phyloP scores from a whole-genome alignment of 2,113 vertebrate genomes.

The Ciconia stormi region DNA sequence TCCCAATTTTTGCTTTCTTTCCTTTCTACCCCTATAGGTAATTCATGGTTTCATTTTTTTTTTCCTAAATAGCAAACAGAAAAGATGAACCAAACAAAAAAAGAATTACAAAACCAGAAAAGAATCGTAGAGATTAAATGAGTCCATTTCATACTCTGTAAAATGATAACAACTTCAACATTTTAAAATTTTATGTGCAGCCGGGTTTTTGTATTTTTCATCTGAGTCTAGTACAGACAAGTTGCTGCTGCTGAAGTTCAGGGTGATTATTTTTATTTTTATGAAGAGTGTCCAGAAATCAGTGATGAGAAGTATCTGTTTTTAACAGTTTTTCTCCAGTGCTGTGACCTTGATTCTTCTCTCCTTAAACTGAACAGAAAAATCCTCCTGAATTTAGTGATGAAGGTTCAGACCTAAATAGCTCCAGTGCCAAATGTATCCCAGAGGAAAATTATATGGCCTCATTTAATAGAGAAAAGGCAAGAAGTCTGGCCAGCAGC shows the following conservation, averaged over 20 bases:
- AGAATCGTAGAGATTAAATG: not conserved
- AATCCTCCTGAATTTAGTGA: constrained; percentile 38
- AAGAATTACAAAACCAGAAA: not conserved
- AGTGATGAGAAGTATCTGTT: not conserved
- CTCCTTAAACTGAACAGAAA: constrained; percentile 22
- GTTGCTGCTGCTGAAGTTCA: constrained; percentile 1
- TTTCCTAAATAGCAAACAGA: not conserved
- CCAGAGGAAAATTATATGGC: constrained; percentile 50
- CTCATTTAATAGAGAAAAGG: constrained; percentile 52
- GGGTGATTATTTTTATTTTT: constrained; percentile 39
- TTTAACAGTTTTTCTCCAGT: not conserved
- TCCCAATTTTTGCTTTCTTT: not conserved
- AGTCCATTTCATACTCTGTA: not conserved
- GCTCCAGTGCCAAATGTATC: constrained; percentile 35
- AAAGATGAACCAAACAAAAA: not conserved
- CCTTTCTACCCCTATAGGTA: not conserved
- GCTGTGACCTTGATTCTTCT: constrained; percentile 40
- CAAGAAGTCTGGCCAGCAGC: constrained; percentile 23
- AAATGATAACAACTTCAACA: not conserved
- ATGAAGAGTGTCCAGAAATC: constrained; percentile 5
- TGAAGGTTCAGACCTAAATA: constrained; percentile 35
- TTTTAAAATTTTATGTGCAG: not conserved
- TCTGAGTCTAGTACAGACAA: not conserved
- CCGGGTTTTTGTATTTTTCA: not conserved
- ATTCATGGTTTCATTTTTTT: not conserved